These are phyloP conservation scores for Heterodera schachtii DNA, from an alignment of 1,140 invertebrate species.

Conservation along the genomic window DNA sequence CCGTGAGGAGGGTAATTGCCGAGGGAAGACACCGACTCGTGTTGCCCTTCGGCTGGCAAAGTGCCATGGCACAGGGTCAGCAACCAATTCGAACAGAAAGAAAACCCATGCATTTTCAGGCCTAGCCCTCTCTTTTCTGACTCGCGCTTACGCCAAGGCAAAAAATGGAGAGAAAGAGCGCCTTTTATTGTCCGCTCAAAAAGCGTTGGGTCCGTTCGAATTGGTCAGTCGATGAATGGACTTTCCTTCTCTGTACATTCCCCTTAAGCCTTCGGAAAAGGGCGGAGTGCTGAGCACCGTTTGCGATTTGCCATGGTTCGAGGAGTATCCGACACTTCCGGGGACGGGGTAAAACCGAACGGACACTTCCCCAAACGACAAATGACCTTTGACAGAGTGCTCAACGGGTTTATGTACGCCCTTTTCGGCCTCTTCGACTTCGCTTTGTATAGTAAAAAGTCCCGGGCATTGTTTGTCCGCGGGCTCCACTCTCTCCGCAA, in stretches of 20 bases:
- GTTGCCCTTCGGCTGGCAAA: constrained; percentile 12
- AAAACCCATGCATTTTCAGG: not conserved
- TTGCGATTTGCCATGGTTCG: constrained; percentile 12
- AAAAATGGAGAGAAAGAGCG: not conserved
- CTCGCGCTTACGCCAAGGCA: constrained; percentile 3
- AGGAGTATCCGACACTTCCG: constrained; percentile 17
- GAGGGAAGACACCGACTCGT: constrained; percentile 3
- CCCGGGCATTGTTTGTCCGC: constrained; percentile 4
- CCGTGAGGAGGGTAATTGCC: not conserved
- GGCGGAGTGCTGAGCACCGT: constrained; percentile 13
- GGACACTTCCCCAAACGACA: not conserved
- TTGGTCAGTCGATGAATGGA: not conserved
- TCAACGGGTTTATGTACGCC: constrained; percentile 24
- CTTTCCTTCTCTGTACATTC: not conserved
- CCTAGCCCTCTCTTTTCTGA: constrained; percentile 16
- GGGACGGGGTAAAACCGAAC: not conserved
- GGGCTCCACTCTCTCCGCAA: constrained; percentile 23
- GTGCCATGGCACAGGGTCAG: constrained; percentile 19
- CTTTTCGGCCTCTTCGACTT: constrained; percentile 27
- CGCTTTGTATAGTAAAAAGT: constrained; percentile 6
- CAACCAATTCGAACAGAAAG: not conserved
- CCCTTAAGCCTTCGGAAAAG: constrained; percentile 3
- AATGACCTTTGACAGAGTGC: not conserved
- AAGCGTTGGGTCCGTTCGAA: constrained; percentile 5
- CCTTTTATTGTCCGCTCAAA: not conserved